These are phyloP conservation scores for Puffinus mauretanicus DNA, from an alignment of 2,113 vertebrate genomes.

Conservation along the genomic window DNA sequence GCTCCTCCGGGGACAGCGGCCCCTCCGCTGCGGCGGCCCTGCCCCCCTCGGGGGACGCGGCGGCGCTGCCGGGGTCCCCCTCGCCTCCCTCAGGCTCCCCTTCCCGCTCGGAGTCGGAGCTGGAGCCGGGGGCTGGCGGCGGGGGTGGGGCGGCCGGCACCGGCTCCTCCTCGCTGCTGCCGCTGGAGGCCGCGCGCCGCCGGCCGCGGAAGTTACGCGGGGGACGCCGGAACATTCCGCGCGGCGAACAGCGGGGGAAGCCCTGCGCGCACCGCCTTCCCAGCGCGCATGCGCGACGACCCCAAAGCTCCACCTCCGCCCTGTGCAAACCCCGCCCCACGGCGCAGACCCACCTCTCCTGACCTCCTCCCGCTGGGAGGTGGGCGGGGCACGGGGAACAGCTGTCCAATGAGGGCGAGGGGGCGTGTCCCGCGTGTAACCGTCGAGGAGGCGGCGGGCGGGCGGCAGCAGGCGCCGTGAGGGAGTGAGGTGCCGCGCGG, in stretches of 20 bases:
- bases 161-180: background rate
- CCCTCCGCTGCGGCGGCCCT: background rate
- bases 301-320: accelerated
- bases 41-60: background rate
- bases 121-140: background rate
- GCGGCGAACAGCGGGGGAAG: accelerated
- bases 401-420: background rate
- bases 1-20: too few species aligned
- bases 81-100: background rate
- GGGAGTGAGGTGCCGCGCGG: too few species aligned
- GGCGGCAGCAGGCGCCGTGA: too few species aligned
- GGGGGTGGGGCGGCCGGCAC: background rate
- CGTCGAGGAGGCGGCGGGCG: accelerated
- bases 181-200: background rate
- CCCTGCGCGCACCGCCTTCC: accelerated
- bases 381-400: accelerated
- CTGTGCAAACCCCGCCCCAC: accelerated
- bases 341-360: too few species aligned
- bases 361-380: background rate
- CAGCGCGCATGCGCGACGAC: accelerated
- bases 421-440: background rate
- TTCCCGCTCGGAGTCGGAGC: background rate
- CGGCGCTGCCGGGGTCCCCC: background rate
- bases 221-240: background rate
- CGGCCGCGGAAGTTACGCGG: constrained; percentile 15